A percentile compares a stretch with the other conserved stretches of the same genome.
Conservation (phyloP, 2,113 vertebrate genomes). For the Dendropsophus ebraccatus region DNA sequence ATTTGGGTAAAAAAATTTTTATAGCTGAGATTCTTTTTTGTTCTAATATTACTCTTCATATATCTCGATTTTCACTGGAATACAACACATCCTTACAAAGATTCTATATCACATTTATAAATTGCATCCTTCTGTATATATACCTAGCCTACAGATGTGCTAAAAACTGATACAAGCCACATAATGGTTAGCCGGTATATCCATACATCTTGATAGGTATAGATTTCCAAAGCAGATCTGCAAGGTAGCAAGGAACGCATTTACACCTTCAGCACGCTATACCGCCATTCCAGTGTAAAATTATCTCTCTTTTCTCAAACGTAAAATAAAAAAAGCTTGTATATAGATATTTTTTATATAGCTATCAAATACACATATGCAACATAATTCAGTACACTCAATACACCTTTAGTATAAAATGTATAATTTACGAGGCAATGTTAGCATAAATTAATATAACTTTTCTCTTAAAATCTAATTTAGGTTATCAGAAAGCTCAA, state of each 20-base stretch:
- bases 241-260: constrained; percentile 84
- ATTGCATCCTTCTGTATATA: constrained; percentile 15
- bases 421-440: constrained; percentile 89
- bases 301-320: constrained; percentile 68
- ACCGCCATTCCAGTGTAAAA: constrained; percentile 79
- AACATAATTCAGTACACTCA: constrained; percentile 86
- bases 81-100: not conserved
- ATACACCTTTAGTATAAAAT: constrained; percentile 88
- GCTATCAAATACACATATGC: constrained; percentile 83
- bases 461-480: constrained; percentile 85
- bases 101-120: constrained; percentile 9
- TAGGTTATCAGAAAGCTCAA: constrained; percentile 82
- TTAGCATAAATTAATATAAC: constrained; percentile 90
- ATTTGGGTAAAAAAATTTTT: not conserved
- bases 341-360: constrained; percentile 77
- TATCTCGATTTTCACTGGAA: not conserved
- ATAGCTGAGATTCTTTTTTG: not conserved
- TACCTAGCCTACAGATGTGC: constrained; percentile 25
- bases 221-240: constrained; percentile 77
- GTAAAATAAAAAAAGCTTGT: constrained; percentile 72
- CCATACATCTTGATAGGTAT: constrained; percentile 62
- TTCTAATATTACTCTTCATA: not conserved
- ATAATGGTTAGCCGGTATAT: constrained; percentile 40
- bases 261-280: constrained; percentile 80
- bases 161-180: constrained; percentile 24